phyloP scores from a whole-genome alignment of 2,113 vertebrate genomes.

The Myotis yumanensis region DNA sequence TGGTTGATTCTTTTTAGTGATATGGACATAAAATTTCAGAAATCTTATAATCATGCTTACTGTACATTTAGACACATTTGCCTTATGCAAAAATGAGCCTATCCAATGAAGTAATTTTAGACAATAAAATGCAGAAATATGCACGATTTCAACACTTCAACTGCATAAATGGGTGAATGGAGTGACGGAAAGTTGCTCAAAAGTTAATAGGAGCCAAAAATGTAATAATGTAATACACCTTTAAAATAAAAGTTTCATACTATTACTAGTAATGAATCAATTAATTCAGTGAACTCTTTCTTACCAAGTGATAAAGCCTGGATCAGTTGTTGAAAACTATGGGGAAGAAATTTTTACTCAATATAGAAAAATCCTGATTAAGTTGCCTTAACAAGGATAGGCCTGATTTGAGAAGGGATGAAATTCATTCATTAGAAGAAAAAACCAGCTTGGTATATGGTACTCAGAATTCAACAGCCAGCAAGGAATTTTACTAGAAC shows the following conservation, averaged over 20 bases:
- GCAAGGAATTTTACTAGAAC: neutral
- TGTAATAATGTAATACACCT: neutral
- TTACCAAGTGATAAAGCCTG: neutral
- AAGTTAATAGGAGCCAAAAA: neutral
- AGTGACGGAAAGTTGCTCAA: neutral
- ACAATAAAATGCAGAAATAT: neutral
- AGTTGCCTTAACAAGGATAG: neutral
- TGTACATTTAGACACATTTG: neutral
- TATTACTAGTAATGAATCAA: neutral
- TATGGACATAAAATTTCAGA: neutral
- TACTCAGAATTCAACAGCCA: neutral
- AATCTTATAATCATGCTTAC: constrained; percentile 9
- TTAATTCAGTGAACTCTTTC: neutral
- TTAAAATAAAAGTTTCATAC: neutral
- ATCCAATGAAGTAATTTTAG: neutral
- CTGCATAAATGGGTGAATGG: neutral
- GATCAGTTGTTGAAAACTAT: neutral
- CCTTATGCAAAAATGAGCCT: neutral
- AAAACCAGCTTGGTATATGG: neutral
- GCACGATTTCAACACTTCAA: neutral
- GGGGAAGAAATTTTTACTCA: neutral
- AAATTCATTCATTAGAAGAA: neutral
- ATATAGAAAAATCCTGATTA: neutral
- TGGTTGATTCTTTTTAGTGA: constrained; percentile 19
- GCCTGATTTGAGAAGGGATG: neutral